Evolutionary conservation across 2,797 vertebrate genomes (phyloP).

Genomic region (Sarcoramphus papa): DNA sequence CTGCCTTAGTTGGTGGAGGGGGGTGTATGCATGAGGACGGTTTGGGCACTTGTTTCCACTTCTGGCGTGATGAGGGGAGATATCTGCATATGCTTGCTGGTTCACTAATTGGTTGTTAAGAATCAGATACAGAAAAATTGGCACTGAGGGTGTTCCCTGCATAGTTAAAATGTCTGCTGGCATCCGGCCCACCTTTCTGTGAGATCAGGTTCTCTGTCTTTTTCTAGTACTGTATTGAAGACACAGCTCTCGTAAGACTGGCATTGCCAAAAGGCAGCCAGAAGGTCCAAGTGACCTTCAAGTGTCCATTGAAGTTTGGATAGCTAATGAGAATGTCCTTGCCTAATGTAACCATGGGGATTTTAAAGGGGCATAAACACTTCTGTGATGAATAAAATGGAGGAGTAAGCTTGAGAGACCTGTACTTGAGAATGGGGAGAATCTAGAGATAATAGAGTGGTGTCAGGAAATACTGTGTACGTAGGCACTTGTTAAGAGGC

Average conservation of each 20-base stretch:
- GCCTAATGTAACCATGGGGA: background rate
- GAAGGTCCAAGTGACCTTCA: background rate
- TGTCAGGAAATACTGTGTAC: background rate
- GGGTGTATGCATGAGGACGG: background rate
- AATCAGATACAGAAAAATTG: background rate
- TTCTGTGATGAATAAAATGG: background rate
- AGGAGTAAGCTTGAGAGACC: background rate
- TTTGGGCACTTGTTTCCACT: background rate
- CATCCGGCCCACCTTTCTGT: background rate
- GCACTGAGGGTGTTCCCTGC: background rate
- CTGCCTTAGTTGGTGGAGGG: background rate
- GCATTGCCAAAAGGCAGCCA: background rate
- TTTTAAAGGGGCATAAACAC: background rate
- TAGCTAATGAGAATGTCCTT: background rate
- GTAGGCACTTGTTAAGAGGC: background rate
- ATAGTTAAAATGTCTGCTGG: background rate
- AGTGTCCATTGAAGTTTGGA: background rate
- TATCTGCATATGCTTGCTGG: background rate
- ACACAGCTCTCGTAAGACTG: background rate
- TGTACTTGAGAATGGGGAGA: background rate
- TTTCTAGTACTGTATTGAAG: background rate
- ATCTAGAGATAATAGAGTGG: background rate
- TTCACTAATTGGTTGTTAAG: background rate
- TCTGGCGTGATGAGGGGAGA: background rate
- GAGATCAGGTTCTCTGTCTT: background rate